These are phyloP conservation scores for Tor tambroides DNA, from an alignment of 2,113 vertebrate species.

Conservation along the genomic window DNA sequence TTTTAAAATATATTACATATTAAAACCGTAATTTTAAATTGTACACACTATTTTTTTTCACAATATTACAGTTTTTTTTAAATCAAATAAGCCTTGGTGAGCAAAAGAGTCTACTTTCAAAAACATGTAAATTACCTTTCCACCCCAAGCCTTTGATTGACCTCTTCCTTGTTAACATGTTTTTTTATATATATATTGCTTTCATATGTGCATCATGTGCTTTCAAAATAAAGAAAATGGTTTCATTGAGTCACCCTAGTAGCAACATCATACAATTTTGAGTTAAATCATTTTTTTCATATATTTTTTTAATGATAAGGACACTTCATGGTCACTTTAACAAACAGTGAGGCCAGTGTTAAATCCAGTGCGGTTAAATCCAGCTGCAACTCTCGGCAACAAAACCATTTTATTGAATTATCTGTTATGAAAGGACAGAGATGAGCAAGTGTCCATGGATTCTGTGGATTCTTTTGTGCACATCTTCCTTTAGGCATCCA, in stretches of 20 bases:
- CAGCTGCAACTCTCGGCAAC: background rate
- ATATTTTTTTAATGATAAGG: background rate
- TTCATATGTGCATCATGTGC: background rate
- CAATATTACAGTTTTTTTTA: background rate
- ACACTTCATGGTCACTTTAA: background rate
- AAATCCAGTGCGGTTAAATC: background rate
- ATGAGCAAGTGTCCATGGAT: background rate
- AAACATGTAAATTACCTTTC: background rate
- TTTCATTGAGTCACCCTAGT: background rate
- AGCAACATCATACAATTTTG: background rate
- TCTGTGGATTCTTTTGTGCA: background rate
- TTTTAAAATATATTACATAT: background rate
- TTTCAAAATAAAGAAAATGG: background rate
- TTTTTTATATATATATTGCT: background rate
- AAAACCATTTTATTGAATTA: background rate
- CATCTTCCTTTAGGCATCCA: background rate
- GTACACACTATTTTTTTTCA: background rate
- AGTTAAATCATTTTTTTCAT: background rate
- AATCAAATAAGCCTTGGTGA: background rate
- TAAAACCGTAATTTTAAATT: background rate
- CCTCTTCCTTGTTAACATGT: background rate
- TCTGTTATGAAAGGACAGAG: background rate
- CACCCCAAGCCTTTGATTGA: background rate
- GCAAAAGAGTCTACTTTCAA: background rate
- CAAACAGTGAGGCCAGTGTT: background rate